Conservation (phyloP, 2,113 vertebrate species). For the Labrus mixtus region DNA sequence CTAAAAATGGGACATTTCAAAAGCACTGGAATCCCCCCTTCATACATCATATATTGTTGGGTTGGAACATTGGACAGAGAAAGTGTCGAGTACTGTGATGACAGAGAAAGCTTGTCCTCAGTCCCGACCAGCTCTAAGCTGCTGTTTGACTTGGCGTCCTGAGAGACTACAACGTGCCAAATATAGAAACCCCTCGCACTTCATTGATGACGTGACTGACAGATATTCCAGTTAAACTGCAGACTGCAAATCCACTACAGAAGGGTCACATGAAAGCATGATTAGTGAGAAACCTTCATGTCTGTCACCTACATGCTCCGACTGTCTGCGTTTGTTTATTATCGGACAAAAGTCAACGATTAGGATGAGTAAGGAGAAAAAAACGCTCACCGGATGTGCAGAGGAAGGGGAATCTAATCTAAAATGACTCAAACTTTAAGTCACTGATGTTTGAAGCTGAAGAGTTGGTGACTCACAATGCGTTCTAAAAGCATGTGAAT, state of each 20-base stretch:
- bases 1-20: too few species aligned
- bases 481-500: too few species aligned
- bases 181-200: slow-evolving; percentile 8
- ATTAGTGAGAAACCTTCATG: not conserved
- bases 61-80: not conserved
- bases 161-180: not conserved
- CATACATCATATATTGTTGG: not conserved
- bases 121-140: not conserved
- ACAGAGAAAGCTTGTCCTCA: not conserved
- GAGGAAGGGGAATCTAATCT: too few species aligned
- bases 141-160: slow-evolving; percentile 1
- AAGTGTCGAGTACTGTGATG: not conserved
- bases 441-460: too few species aligned
- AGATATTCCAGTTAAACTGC: not conserved
- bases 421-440: too few species aligned
- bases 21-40: not conserved
- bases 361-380: too few species aligned
- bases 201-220: slow-evolving; percentile 8
- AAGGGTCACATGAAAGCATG: not conserved
- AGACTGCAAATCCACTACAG: not conserved
- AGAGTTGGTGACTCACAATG: too few species aligned
- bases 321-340: too few species aligned
- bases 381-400: too few species aligned
- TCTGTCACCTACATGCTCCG: not conserved
- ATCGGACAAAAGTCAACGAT: too few species aligned